Base-by-base conservation (phyloP, 2,797 vertebrate species). In the Eulemur coronatus region DNA sequence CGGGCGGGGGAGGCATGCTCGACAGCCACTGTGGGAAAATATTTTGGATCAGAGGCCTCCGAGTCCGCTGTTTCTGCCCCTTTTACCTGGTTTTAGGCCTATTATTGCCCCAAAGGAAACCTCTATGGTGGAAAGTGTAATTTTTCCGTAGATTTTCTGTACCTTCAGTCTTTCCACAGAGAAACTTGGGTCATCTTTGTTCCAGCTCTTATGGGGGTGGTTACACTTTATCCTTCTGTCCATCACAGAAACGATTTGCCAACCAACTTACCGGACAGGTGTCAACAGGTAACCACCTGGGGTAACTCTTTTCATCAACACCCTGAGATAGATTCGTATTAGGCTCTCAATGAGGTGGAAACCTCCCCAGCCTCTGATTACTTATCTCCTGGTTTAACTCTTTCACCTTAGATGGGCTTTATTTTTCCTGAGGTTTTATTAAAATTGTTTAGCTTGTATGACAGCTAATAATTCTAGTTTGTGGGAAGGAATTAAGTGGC, bases 401-500 rank as follows among this genome's bases (percentile, higher is more conserved):
- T 76, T 70, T 84, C 18, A 41, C 30, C 50, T 85, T 85, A 75
- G 67, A 81, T 95, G 91, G 41, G 57, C 72, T 93, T 94, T 79
- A 35, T n/a, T 92, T 95, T 96, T 96, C 72, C 90, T 92, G 26
- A 46, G 67, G 52, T 94, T 98, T 97, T 97, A 92, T 95, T 96
- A 96, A 88, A 97, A 87, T 63, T 92, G 55, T 75, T 97, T 85
- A 63, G 50, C 95, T 95, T 85, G 14, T 90, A 81, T 92, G 82
- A 75, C 90, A 97, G 72, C 92, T 96, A 94, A 95, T 94, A 95
- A 76, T 94, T 94, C 91, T 90, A 90, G 90, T 95, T 91, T 97
- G 87, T 95, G 97, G 94, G 97, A 94, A 97, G 95, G 95, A 96
- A 96, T 98, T 96, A 96, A 97, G 59, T 89, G 89, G 85, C 70